Base-by-base conservation (phyloP, 2,797 vertebrate genomes). In the Sternotherus odoratus region DNA sequence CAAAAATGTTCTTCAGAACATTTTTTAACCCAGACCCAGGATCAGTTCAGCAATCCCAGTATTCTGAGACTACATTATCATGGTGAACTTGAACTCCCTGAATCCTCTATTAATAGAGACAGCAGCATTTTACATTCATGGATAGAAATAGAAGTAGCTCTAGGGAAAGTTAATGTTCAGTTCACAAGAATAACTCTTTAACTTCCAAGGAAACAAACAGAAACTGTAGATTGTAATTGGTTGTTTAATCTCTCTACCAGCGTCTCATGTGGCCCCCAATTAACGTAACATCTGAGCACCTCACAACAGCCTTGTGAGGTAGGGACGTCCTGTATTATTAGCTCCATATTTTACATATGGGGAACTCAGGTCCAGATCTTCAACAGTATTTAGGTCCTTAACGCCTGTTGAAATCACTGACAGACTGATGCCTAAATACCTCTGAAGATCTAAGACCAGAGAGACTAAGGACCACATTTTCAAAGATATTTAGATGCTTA, bases 401-500 rank as follows among this genome's bases (percentile, higher is more conserved):
- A 69, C 36, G 12, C 36, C n/a, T 21, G 39, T 12, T 69, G 36
- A 39, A 69, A 69, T 36, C 66, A 23, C n/a, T 39, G 10, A 23
- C 19, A 69, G 63, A 69, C 21, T 23, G 1, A 10, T 66, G 28
- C 5, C 12, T 84, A 12, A 86, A 43, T 49, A 77, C 11, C 5
- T 83, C 87, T 72, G 43, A 89, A 49, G 30, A 82, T 86, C 90
- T 92, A 56, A 56, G n/a, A 86, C 36, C 26, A 54, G 75, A 87
- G 6, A 49, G 4, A 82, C n/a, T 39, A 69, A 69, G 63, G 63
- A 21, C 2, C 36, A 36, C 3, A 69, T 69, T 69, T 39, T 69
- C 63, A 66, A 36, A 66, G 9, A 54, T 50, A 89, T 60, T 82
- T 48, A 3, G 11, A 30, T 48, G 3, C n/a, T 90, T 77, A 89